A percentile compares a stretch with the other conserved stretches of the same genome.
Evolutionary conservation across 2,113 vertebrate species (phyloP).

Genomic region (Callipepla squamata): DNA sequence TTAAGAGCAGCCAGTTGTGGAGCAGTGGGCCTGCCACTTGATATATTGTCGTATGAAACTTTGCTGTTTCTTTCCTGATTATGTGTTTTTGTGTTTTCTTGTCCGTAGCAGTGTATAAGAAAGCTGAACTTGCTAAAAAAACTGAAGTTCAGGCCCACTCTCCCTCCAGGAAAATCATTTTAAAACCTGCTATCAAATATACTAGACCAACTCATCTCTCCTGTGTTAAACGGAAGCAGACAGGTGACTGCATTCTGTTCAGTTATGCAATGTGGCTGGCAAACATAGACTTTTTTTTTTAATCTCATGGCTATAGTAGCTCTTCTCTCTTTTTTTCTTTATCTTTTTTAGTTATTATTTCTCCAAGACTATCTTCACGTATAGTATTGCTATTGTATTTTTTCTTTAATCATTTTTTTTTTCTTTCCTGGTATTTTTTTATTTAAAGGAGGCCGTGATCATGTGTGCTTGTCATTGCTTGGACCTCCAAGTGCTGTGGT

Average conservation of each 20-base stretch:
- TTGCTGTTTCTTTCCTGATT: conserved; percentile 75
- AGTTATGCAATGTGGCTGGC: conserved; percentile 87
- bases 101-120: conserved; percentile 94
- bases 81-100: conserved; percentile 83
- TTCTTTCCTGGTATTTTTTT: conserved; percentile 49
- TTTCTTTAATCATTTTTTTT: conserved; percentile 71
- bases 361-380: conserved; percentile 73
- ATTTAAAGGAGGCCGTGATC: conserved; percentile 75
- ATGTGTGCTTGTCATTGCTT: conserved; percentile 80
- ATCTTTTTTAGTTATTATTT: conserved; percentile 39
- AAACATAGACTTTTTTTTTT: conserved; percentile 81
- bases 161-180: conserved; percentile 93
- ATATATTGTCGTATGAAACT: conserved; percentile 61
- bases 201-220: conserved; percentile 93
- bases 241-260: conserved; percentile 91
- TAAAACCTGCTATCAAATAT: conserved; percentile 93
- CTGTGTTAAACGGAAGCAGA: conserved; percentile 96
- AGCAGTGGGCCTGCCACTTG: conserved; percentile 40
- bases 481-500: conserved; percentile 78
- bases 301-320: conserved; percentile 79
- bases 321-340: conserved; percentile 75
- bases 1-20: not conserved
- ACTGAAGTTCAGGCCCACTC: conserved; percentile 93
- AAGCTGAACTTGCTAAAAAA: conserved; percentile 97
- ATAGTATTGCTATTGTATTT: conserved; percentile 64